Conservation (phyloP, 2,113 vertebrate species). For the Dinomys branickii region DNA sequence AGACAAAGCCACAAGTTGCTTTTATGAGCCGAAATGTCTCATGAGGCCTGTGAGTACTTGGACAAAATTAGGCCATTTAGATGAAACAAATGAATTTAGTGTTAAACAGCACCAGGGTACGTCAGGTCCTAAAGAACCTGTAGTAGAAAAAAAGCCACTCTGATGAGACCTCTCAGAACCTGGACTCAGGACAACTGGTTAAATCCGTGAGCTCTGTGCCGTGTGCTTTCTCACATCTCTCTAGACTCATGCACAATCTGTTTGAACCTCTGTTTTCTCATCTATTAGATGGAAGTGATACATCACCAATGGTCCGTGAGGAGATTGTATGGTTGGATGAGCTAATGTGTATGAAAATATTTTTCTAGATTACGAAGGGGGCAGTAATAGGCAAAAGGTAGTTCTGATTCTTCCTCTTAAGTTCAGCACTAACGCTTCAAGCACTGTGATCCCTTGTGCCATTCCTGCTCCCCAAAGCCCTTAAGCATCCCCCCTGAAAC, state of each 20-base stretch:
- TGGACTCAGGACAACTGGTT: neutral
- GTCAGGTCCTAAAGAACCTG: neutral
- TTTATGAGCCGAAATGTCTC: constrained; percentile 64
- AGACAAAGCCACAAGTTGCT: constrained; percentile 75
- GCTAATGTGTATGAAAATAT: neutral
- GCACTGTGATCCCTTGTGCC: neutral
- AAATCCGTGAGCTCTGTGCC: neutral
- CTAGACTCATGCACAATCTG: neutral
- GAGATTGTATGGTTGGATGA: neutral
- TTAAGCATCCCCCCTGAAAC: neutral
- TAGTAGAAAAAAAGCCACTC: neutral
- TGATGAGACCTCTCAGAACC: neutral
- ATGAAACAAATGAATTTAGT: neutral
- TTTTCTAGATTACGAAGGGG: neutral
- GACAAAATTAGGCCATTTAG: constrained; percentile 33
- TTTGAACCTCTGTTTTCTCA: neutral
- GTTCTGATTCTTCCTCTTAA: neutral
- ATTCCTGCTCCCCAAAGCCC: neutral
- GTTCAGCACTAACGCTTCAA: neutral
- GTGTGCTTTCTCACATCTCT: neutral
- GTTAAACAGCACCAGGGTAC: neutral
- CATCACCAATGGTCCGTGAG: neutral
- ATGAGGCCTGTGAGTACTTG: constrained; percentile 48
- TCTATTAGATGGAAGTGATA: neutral
- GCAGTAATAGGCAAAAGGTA: neutral